Conservation (phyloP, 2,888 invertebrate genomes). For the Creontiades dilutus region DNA sequence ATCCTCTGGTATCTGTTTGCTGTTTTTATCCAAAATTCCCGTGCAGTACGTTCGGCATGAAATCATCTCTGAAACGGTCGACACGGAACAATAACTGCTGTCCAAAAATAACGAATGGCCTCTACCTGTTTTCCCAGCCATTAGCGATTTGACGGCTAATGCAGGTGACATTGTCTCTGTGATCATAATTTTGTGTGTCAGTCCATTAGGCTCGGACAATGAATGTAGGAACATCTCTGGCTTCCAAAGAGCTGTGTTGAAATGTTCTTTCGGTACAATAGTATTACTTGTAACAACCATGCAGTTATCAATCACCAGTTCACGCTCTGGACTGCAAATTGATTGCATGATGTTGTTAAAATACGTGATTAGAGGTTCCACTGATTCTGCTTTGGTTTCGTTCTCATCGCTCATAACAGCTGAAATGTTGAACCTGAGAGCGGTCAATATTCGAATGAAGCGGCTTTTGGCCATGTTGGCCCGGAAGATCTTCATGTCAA, state of each 20-base stretch:
- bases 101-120: conserved; percentile 61
- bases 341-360: conserved; percentile 43
- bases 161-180: neutral
- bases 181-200: conserved; percentile 49
- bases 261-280: conserved; percentile 4
- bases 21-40: conserved; percentile 3
- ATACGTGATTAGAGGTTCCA: conserved; percentile 38
- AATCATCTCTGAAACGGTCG: neutral
- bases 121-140: conserved; percentile 37
- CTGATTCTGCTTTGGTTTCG: conserved; percentile 14
- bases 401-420: neutral
- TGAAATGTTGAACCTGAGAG: conserved; percentile 48
- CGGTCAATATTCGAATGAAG: conserved; percentile 57
- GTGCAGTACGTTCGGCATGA: conserved; percentile 46
- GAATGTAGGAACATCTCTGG: conserved; percentile 51
- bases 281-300: conserved; percentile 12
- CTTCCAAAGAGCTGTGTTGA: conserved; percentile 32
- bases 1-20: conserved; percentile 6
- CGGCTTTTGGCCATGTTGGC: conserved; percentile 62
- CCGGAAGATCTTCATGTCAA: conserved; percentile 59
- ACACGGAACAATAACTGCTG: conserved; percentile 9
- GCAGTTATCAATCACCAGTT: conserved; percentile 60
- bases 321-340: conserved; percentile 54
- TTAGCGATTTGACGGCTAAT: neutral
- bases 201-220: conserved; percentile 63